Evolutionary conservation across 64 coral and sea anemone genomes (phyloP).

Genomic region (Stichodactyla mertensii): DNA sequence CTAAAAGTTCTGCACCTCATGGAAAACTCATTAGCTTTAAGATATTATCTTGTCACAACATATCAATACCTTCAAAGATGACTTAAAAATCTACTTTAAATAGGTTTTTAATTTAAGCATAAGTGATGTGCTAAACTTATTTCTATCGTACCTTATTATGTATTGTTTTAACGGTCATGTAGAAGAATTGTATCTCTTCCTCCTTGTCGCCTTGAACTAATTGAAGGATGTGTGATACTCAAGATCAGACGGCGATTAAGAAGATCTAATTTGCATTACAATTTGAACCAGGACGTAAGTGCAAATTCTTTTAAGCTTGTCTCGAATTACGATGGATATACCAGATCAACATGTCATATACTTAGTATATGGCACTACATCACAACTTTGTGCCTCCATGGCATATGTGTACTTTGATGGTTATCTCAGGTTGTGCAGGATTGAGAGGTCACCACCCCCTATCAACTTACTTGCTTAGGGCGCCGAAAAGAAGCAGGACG

Average conservation of each 20-base stretch:
- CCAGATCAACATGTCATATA: background rate
- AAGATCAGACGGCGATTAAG: background rate
- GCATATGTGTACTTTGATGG: background rate
- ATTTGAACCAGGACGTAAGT: background rate
- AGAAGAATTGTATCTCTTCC: background rate
- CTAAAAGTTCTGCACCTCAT: background rate
- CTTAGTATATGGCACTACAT: background rate
- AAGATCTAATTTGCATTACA: slow-evolving; percentile 9
- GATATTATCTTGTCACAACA: slow-evolving; percentile 4
- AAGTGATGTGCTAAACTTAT: background rate
- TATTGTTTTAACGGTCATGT: background rate
- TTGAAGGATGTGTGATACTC: slow-evolving; percentile 1
- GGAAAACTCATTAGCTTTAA: background rate
- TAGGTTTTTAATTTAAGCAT: background rate
- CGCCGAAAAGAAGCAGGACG: too few species aligned
- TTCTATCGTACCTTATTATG: background rate
- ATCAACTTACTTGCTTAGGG: background rate
- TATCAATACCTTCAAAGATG: background rate
- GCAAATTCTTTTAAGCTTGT: background rate
- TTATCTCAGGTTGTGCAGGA: background rate
- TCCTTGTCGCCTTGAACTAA: background rate
- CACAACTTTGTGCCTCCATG: background rate
- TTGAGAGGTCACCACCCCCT: background rate
- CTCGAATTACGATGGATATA: slow-evolving; percentile 10
- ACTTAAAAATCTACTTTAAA: background rate